Base-by-base conservation (phyloP, 2,797 vertebrate species). In the Hybognathus amarus region DNA sequence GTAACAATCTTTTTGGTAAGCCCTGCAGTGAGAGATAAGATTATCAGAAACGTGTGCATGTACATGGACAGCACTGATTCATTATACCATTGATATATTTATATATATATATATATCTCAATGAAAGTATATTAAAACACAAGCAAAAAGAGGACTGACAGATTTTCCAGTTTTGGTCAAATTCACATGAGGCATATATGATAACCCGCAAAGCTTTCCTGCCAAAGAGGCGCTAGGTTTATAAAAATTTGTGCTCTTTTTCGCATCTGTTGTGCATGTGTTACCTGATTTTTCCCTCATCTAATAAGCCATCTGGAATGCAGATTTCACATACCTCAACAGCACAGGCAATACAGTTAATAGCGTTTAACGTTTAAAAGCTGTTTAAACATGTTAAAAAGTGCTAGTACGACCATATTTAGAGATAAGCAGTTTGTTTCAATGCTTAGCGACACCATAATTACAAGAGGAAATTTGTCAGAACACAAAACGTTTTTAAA, bases 271-370 rank as follows among this genome's bases (percentile, higher is more conserved):
- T 83, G 24, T 83, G 79, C 87, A 90, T 82, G 80, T 91, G 88
- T 85, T 84, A 85, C 87, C 83, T 88, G 87, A 74, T 77, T 86
- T 47, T 79, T 67, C 6, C 42, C 22, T 50, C 36, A 59, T 82
- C 56, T 64, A 82, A 84, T 86, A 84, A 87, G 69, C 54, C 87
- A 90, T 91, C 85, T 89, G 87, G 89, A 90, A 91, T 91, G 91
- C 90, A 92, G 90, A 89, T 86, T 87, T 87, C 89, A 87, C 67
- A 0, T 85, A 83, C 81, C 73, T 83, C 82, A 77, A 84, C 84
- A 85, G 76, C 87, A 75, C 83, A 79, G 70, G 71, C 76, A 82
- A 79, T 82, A 85, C 75, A 71, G 69, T 74, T 82, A 80, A 79
- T 84, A 78, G 82, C 66, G 17, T 78, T 83, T 83, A 78, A 83